Evolutionary conservation across 2,888 invertebrate species (phyloP).

Genomic region (Microctonus brassicae): DNA sequence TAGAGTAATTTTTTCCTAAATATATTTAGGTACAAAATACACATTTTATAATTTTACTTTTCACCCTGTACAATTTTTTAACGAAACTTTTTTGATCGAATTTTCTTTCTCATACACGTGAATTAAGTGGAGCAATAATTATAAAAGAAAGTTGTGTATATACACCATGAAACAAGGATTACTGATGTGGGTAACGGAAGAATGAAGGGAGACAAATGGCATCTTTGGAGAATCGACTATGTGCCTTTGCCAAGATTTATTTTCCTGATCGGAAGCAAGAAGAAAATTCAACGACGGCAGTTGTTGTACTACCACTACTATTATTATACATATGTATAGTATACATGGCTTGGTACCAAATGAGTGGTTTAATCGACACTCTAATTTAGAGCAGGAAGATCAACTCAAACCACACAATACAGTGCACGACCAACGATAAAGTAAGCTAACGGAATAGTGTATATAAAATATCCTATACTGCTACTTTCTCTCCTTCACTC

Average conservation of each 20-base stretch:
- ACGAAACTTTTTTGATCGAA: no score
- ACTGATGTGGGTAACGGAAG: slow-evolving; percentile 19
- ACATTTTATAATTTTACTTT: no score
- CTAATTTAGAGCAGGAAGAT: slow-evolving; percentile 45
- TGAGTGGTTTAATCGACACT: slow-evolving; percentile 48
- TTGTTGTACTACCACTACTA: background rate
- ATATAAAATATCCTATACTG: no score
- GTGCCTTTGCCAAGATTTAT: slow-evolving; percentile 46
- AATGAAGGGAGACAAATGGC: slow-evolving; percentile 41
- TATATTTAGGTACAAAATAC: no score
- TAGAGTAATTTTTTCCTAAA: no score
- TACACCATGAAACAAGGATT: slow-evolving; percentile 5
- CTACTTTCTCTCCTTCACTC: background rate
- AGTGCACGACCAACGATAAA: slow-evolving; percentile 36
- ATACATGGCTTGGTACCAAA: slow-evolving; percentile 36
- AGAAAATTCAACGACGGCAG: slow-evolving; percentile 14
- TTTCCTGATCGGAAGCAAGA: slow-evolving; percentile 36
- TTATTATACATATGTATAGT: background rate
- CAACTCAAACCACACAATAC: slow-evolving; percentile 40
- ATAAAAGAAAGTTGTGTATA: background rate
- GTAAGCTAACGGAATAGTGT: slow-evolving; percentile 24
- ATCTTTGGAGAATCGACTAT: slow-evolving; percentile 38
- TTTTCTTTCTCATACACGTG: no score
- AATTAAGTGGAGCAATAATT: slow-evolving; percentile 3
- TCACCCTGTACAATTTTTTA: no score